Conservation (phyloP, 2,888 invertebrate species). For the Chromoteleia sp. region DNA sequence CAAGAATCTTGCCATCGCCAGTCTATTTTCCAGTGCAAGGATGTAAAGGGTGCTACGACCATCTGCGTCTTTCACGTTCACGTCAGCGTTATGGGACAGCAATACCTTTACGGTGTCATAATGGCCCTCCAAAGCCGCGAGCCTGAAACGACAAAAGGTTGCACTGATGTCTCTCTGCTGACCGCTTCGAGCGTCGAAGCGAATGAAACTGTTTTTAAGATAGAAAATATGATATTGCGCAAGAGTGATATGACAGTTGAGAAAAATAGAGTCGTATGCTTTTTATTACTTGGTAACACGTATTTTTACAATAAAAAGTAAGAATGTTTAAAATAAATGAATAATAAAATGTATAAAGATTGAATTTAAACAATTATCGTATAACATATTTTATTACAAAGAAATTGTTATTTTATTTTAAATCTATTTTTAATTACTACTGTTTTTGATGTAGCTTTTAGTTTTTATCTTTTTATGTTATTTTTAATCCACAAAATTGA, state of each 20-base stretch:
- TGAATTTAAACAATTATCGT: no score
- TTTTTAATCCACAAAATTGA: no score
- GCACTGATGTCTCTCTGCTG: conserved; percentile 46
- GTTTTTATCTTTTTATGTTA: background rate
- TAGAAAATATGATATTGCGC: conserved; percentile 28
- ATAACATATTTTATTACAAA: no score
- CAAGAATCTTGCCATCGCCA: conserved; percentile 93
- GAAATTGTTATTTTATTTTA: no score
- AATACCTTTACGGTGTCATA: conserved; percentile 91
- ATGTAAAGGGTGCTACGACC: conserved; percentile 96
- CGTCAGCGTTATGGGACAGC: conserved; percentile 91
- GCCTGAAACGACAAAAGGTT: conserved; percentile 83
- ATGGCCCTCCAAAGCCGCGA: conserved; percentile 94
- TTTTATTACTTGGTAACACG: no score
- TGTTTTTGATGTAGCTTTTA: no score
- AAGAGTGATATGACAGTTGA: background rate
- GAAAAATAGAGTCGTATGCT: background rate
- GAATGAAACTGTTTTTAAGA: conserved; percentile 51
- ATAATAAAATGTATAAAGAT: no score
- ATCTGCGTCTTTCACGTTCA: conserved; percentile 96
- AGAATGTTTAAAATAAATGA: no score
- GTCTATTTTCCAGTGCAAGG: conserved; percentile 93
- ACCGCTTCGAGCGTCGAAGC: conserved; percentile 55
- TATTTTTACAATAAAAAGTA: no score
- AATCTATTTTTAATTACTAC: no score